Conservation (phyloP, 1,140 invertebrate species). For the Neoseiulus cucumeris region DNA sequence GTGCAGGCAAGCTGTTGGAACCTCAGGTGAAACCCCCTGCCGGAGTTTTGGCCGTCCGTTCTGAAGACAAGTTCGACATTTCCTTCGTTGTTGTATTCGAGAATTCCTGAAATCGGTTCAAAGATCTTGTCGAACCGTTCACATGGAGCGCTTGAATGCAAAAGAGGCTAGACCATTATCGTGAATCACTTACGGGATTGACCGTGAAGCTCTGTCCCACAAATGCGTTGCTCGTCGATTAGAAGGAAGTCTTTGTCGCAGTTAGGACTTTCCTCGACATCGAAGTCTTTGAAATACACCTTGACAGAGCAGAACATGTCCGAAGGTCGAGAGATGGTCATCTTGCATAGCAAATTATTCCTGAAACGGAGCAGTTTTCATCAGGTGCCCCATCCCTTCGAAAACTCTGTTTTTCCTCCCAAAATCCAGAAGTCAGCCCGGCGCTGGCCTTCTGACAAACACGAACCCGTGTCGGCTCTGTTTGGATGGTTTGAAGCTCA, state of each 20-base stretch:
- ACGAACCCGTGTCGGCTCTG: too few species aligned
- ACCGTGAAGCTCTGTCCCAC: slow-evolving; percentile 18
- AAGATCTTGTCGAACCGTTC: not conserved
- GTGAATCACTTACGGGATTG: slow-evolving; percentile 17
- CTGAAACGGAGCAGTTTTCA: too few species aligned
- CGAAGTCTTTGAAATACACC: slow-evolving; percentile 20
- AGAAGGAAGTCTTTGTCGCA: slow-evolving; percentile 19
- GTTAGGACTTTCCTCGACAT: slow-evolving; percentile 15
- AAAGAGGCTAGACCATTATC: not conserved
- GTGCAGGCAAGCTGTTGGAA: slow-evolving; percentile 19
- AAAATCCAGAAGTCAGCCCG: too few species aligned
- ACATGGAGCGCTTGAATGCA: not conserved
- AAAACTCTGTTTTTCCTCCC: too few species aligned
- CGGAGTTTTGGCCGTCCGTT: slow-evolving; percentile 18
- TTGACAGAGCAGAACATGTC: slow-evolving; percentile 18
- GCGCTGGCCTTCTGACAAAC: too few species aligned
- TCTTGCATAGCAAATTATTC: not conserved
- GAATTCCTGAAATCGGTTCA: not conserved
- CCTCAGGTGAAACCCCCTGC: slow-evolving; percentile 20
- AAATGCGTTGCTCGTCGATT: slow-evolving; percentile 18
- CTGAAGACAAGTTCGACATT: slow-evolving; percentile 18
- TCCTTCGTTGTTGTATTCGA: slow-evolving; percentile 9
- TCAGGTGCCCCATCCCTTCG: too few species aligned
- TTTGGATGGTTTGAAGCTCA: not conserved
- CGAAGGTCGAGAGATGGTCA: not conserved